Base-by-base conservation (phyloP, 2,113 vertebrate genomes). In the Labrus mixtus region DNA sequence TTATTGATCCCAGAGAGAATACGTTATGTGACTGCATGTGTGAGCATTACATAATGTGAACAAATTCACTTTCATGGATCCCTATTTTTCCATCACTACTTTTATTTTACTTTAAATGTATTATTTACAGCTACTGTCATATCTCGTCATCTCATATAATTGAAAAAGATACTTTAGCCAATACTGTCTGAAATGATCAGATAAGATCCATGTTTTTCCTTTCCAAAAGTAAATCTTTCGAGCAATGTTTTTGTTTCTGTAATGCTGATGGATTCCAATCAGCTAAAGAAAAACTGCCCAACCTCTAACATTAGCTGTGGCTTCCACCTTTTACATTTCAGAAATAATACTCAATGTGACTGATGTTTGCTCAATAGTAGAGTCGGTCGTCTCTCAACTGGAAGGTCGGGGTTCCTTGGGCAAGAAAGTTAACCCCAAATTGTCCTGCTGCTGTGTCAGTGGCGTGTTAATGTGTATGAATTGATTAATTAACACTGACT, bases 181-280 rank as follows among this genome's bases (percentile, higher is more conserved):
- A 0, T 29, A 16, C 25, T 9, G 25, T 73, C 66, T 46, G 61
- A 87, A 86, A 81, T 59, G 62, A 29, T 63, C 33, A 15, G 66
- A 13, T 39, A 25, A 73, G 37, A 48, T 73, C 67, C 81, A 76
- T 85, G 83, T 81, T 66, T 65, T 78, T 63, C n/a, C n/a, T n/a
- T n/a, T n/a, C n/a, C 9, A 55, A 55, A 66, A 39, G 1, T 39
- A n/a, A n/a, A 25, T 54, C 56, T 75, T 29, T 70, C 33, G 54
- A 53, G 29, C 78, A 22, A 15, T 85, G 62, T 76, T 3, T 74
- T 56, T 74, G 50, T 61, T 60, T 68, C 37, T 53, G 37, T 65
- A 56, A 68, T 39, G 36, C 43, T 69, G 58, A 73, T 37, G 65
- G 51, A 82, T 62, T 69, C 43, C 45, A 19, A 23, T 54, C n/a